Conservation (phyloP, 2,888 invertebrate genomes). For the Yponomeuta malinellus region DNA sequence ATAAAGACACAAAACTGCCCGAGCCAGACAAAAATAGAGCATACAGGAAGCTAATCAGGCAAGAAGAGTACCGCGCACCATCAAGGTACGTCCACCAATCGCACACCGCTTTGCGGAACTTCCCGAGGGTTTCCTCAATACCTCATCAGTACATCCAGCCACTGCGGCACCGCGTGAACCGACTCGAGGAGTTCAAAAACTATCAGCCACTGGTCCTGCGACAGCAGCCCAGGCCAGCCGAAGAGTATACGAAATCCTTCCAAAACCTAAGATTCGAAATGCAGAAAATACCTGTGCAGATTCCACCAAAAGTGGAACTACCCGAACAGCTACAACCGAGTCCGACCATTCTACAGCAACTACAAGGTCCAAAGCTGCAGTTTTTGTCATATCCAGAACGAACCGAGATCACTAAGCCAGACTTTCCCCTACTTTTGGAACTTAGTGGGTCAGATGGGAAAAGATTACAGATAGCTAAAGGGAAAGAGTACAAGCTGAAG, state of each 20-base stretch:
- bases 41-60: slow-evolving; percentile 30
- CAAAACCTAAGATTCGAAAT: neutral
- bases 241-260: neutral
- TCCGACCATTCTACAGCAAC: neutral
- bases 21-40: slow-evolving; percentile 44
- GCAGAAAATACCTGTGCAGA: neutral
- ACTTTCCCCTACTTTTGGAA: neutral
- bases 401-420: neutral
- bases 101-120: neutral
- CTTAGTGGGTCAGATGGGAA: neutral
- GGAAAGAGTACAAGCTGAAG: slow-evolving; percentile 24
- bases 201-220: neutral
- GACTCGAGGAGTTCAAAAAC: neutral
- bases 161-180: neutral
- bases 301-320: neutral
- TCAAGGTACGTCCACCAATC: neutral
- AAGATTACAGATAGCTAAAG: neutral
- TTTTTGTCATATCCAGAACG: neutral
- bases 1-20: slow-evolving; percentile 60
- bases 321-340: neutral
- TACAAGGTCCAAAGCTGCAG: neutral
- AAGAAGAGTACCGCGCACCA: slow-evolving; percentile 17
- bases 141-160: neutral
- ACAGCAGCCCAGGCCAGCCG: neutral
- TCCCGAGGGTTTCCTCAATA: neutral